Conservation (phyloP, 1,140 invertebrate species). For the Luehdorfia chinensis region DNA sequence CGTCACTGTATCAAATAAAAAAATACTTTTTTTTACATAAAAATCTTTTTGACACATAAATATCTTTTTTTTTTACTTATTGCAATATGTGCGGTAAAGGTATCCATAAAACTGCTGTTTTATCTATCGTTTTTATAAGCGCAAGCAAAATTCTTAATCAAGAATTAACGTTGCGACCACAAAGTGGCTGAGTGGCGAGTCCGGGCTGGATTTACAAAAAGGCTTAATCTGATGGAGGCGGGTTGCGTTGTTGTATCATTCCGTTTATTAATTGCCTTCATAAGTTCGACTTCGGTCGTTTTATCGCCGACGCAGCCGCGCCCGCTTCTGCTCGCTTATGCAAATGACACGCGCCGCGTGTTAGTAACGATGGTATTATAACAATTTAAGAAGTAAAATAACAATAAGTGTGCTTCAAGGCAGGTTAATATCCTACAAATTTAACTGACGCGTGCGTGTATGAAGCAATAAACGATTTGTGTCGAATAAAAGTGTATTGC, state of each 20-base stretch:
- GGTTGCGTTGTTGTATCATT: constrained; percentile 52
- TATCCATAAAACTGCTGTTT: constrained; percentile 23
- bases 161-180: constrained; percentile 44
- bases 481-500: constrained; percentile 1
- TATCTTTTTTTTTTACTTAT: no score
- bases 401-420: constrained; percentile 42
- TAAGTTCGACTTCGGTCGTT: constrained; percentile 51
- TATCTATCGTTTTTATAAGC: constrained; percentile 39
- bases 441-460: constrained; percentile 5
- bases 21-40: no score
- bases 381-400: constrained; percentile 73
- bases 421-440: constrained; percentile 32
- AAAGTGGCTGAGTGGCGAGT: constrained; percentile 13
- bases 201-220: constrained; percentile 37
- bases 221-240: constrained; percentile 40
- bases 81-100: no score
- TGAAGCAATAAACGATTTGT: constrained; percentile 17
- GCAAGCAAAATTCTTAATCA: constrained; percentile 59
- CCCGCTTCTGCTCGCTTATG: constrained; percentile 43
- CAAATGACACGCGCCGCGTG: constrained; percentile 61
- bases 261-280: constrained; percentile 63
- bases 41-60: constrained; percentile 5
- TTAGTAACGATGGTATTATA: constrained; percentile 57
- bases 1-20: no score
- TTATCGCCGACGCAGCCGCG: constrained; percentile 55